A percentile compares a stretch with the other conserved stretches of the same genome.
Evolutionary conservation across 2,888 invertebrate species (phyloP).

Genomic region (Pheosia gnoma): DNA sequence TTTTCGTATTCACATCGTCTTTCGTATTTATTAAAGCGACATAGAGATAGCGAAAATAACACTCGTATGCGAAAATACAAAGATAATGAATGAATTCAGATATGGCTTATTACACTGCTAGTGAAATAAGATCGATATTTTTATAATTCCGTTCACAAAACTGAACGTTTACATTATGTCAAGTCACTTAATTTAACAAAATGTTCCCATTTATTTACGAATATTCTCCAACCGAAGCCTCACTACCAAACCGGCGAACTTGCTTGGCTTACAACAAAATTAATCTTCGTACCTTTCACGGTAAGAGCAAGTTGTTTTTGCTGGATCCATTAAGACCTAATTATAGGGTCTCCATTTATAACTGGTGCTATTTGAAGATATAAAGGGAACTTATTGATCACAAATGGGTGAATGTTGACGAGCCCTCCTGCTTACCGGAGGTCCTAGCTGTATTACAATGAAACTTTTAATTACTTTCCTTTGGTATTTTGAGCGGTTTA

Average conservation of each 20-base stretch:
- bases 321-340: conserved; percentile 45
- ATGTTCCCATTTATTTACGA: conserved; percentile 4
- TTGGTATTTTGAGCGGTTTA: conserved; percentile 57
- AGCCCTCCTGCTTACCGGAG: conserved; percentile 46
- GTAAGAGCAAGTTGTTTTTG: conserved; percentile 27
- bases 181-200: conserved; percentile 2
- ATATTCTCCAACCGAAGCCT: not conserved
- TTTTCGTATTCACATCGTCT: no score
- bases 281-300: conserved; percentile 21
- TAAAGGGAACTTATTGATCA: conserved; percentile 47
- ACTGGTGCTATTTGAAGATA: conserved; percentile 33
- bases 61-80: no score
- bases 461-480: conserved; percentile 68
- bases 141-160: conserved; percentile 3
- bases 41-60: no score
- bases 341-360: conserved; percentile 42
- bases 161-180: not conserved
- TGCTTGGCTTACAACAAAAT: conserved; percentile 16
- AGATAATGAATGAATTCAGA: no score
- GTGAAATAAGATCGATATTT: not conserved
- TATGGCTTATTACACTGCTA: no score
- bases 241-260: not conserved
- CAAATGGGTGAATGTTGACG: conserved; percentile 50
- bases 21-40: no score
- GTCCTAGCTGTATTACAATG: conserved; percentile 40